Evolutionary conservation across 2,113 vertebrate species (phyloP).

Genomic region (Ceratotherium simum): DNA sequence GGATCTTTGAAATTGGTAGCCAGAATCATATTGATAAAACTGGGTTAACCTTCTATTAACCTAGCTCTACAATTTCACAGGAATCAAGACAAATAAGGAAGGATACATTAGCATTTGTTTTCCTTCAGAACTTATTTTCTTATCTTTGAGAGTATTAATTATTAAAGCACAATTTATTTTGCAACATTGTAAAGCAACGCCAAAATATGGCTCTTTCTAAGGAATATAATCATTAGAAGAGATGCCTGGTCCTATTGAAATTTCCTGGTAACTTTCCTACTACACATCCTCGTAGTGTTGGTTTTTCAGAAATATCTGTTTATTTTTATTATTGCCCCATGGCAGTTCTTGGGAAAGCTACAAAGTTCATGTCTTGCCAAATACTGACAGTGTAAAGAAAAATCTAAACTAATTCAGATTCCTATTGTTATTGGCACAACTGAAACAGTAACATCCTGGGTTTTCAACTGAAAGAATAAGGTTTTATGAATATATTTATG

Average conservation of each 20-base stretch:
- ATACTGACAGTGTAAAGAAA: neutral
- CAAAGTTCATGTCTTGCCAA: neutral
- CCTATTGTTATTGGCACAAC: neutral
- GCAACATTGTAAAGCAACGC: neutral
- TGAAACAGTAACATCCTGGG: neutral
- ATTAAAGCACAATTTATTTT: neutral
- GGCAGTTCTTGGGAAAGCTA: neutral
- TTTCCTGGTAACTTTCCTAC: neutral
- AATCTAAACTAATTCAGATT: neutral
- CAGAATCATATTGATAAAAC: neutral
- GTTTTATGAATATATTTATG: conserved; percentile 57
- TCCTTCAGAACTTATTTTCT: neutral
- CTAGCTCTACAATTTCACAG: neutral
- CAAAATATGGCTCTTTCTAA: neutral
- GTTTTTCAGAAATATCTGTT: neutral
- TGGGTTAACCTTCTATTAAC: neutral
- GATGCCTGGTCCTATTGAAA: neutral
- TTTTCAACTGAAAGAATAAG: neutral
- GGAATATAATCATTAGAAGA: neutral
- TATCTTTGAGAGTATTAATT: neutral
- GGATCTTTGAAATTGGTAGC: neutral
- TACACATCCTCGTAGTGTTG: neutral
- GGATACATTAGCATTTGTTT: neutral
- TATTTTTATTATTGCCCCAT: neutral
- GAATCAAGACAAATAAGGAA: neutral